Evolutionary conservation across 1,140 invertebrate genomes (phyloP).

Genomic region (Cydia amplana): DNA sequence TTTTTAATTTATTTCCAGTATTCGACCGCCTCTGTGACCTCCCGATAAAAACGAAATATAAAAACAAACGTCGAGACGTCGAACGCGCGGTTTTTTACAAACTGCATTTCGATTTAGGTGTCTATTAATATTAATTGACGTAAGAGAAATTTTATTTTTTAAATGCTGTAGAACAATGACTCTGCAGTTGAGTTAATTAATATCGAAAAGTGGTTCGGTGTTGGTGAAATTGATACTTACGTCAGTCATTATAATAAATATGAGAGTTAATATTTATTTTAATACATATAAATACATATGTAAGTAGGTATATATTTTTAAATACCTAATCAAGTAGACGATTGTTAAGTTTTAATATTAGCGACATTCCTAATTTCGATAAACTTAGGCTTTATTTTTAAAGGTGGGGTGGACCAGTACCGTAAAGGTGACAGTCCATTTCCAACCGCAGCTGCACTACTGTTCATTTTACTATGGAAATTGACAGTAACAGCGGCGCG

Average conservation of each 20-base stretch:
- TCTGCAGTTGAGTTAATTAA: conserved; percentile 52
- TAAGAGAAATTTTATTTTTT: conserved; percentile 66
- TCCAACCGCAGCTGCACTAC: no score
- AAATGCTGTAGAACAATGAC: conserved; percentile 72
- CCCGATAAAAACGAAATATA: conserved; percentile 41
- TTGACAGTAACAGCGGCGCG: no score
- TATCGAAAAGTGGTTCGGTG: conserved; percentile 54
- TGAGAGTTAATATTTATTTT: conserved; percentile 29
- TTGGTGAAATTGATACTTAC: conserved; percentile 35
- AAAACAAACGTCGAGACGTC: conserved; percentile 40
- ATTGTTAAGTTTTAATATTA: no score
- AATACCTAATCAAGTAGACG: background rate
- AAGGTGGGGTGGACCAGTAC: no score
- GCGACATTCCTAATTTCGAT: no score
- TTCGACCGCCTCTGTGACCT: conserved; percentile 59
- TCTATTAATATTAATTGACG: conserved; percentile 79
- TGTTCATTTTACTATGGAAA: no score
- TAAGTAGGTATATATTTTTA: background rate
- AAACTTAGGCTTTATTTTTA: no score
- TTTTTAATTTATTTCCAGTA: conserved; percentile 78
- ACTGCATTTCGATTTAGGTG: conserved; percentile 64
- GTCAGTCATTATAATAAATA: conserved; percentile 22
- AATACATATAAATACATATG: no score
- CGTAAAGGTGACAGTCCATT: no score
- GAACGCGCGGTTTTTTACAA: conserved; percentile 57